Conservation (phyloP, 2,888 invertebrate genomes). For the Thecocarcelia acutangulata region DNA sequence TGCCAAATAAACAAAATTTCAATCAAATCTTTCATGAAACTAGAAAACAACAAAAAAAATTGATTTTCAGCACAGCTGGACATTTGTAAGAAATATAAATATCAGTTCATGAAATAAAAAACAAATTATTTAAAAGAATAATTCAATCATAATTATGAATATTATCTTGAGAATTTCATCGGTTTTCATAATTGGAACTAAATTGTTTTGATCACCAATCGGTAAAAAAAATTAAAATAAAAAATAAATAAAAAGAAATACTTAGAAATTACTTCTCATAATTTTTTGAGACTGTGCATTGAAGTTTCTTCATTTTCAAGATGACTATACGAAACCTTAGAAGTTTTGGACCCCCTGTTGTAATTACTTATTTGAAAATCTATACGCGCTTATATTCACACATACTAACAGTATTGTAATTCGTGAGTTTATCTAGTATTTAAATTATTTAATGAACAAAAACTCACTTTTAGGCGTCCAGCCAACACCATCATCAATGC, state of each 20-base stretch:
- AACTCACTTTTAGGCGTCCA: neutral
- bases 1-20: neutral
- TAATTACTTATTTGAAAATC: slow-evolving; percentile 31
- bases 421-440: slow-evolving; percentile 29
- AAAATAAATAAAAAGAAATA: slow-evolving; percentile 13
- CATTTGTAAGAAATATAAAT: slow-evolving; percentile 16
- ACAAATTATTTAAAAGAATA: slow-evolving; percentile 9
- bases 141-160: slow-evolving; percentile 44
- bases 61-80: slow-evolving; percentile 22
- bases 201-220: slow-evolving; percentile 46
- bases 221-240: slow-evolving; percentile 9
- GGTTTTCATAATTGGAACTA: slow-evolving; percentile 37
- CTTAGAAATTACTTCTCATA: slow-evolving; percentile 28
- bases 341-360: slow-evolving; percentile 50
- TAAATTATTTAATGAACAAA: slow-evolving; percentile 24
- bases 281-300: neutral
- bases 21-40: slow-evolving; percentile 10
- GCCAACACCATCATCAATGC: slow-evolving; percentile 22
- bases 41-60: slow-evolving; percentile 39
- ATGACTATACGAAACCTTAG: slow-evolving; percentile 7
- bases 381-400: slow-evolving; percentile 64
- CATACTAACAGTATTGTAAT: slow-evolving; percentile 7
- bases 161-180: slow-evolving; percentile 51
- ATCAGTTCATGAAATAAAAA: slow-evolving; percentile 14
- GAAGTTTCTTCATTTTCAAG: neutral